Evolutionary conservation across 2,797 vertebrate genomes (phyloP).

Genomic region (Xiphorhynchus erythropygius): DNA sequence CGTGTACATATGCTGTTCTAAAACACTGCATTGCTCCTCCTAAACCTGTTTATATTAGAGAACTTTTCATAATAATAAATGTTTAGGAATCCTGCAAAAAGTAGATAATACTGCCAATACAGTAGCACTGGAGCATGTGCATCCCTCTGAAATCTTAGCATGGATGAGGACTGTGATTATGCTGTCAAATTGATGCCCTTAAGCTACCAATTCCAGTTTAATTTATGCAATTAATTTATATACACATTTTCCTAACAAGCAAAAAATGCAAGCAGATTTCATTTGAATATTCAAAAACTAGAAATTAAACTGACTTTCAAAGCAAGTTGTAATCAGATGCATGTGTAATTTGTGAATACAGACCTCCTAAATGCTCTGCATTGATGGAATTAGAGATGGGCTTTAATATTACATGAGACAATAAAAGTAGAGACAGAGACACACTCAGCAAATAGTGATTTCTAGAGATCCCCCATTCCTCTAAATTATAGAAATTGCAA

Average conservation of each 20-base stretch:
- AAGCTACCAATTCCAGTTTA: neutral
- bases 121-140: neutral
- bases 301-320: constrained; percentile 7
- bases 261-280: constrained; percentile 8
- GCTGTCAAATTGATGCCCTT: neutral
- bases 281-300: neutral
- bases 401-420: neutral
- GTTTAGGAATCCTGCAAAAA: neutral
- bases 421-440: neutral
- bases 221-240: constrained; percentile 8
- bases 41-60: neutral
- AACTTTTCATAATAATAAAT: neutral
- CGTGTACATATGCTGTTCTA: neutral
- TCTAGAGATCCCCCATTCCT: neutral
- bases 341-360: constrained; percentile 20
- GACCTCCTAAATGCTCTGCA: neutral
- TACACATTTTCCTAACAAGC: neutral
- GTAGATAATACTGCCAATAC: neutral
- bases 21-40: neutral
- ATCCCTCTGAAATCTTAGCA: neutral
- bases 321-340: neutral
- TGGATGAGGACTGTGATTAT: neutral
- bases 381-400: neutral
- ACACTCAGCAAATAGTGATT: neutral
- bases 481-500: neutral